Base-by-base conservation (phyloP, 2,797 vertebrate species). In the Anguilla megastoma region DNA sequence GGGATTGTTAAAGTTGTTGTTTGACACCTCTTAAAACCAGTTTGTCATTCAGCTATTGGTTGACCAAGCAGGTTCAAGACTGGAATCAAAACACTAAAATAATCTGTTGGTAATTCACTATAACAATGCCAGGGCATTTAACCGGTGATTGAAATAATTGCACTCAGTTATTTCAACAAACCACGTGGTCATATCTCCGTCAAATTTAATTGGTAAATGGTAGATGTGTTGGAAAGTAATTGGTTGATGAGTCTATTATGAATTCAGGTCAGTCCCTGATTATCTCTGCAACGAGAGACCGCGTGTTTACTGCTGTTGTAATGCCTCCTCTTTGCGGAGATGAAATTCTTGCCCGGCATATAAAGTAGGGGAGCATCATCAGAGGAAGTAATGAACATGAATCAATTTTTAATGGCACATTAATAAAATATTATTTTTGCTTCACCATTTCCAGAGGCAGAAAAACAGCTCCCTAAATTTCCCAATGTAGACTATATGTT, bases 361-460 rank as follows among this genome's bases (percentile, higher is more conserved):
- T 88, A 93, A 92, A 94, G 90, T 91, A 89, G 92, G 90, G 85
- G 88, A 88, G 92, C 92, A 91, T 93, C 92, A 92, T 93, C 90
- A 92, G 88, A 91, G 87, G 92, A 92, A 92, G 89, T 92, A 94
- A 95, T 94, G 93, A 94, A 92, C 88, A 85, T 80, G 63, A 92
- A 94, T 96, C 56, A 54, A 94, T 94, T 94, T 95, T 94, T 95
- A 95, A 95, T 93, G 89, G 83, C 48, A 86, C 91, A 94, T 96
- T 94, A 93, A 95, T 95, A 94, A 94, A 92, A 92, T 90, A 94
- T 93, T 90, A 21, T 69, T 91, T 92, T 93, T 88, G 88, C 91
- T 88, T 91, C 85, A 85, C 91, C 80, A 92, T 93, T 94, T 93
- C 92, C 91, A 90, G 66, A 90, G 92, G 91, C 89, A 88, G 87